phyloP scores from a whole-genome alignment of 2,113 vertebrate genomes.

The Oreochromis aureus region DNA sequence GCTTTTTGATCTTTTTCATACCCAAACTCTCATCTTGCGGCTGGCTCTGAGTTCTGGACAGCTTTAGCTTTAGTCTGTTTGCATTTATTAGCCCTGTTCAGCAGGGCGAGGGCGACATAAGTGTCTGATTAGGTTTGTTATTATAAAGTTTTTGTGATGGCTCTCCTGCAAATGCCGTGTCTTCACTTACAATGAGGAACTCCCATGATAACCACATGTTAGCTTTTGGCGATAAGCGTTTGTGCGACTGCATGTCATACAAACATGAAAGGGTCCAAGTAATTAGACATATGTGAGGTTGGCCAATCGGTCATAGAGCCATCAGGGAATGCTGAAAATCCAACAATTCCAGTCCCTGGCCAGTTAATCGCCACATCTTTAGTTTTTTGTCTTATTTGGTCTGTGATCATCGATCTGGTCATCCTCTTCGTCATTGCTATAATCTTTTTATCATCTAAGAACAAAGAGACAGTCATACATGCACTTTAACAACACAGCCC shows the following conservation, averaged over 20 bases:
- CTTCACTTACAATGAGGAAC: background rate
- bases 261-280: background rate
- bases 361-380: background rate
- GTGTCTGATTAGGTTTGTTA: background rate
- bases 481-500: background rate
- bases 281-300: background rate
- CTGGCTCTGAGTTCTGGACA: background rate
- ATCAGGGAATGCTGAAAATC: background rate
- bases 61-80: background rate
- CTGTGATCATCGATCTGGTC: background rate
- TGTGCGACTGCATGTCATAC: background rate
- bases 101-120: background rate
- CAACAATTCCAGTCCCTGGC: background rate
- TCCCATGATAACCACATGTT: background rate
- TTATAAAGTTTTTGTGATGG: background rate
- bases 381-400: background rate
- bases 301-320: background rate
- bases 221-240: background rate
- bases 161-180: background rate
- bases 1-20: background rate
- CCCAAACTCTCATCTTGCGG: background rate
- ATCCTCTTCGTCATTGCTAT: background rate
- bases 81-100: background rate
- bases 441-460: background rate
- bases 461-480: background rate